phyloP scores from a whole-genome alignment of 2,113 vertebrate genomes.

The Chloropsis hardwickii region DNA sequence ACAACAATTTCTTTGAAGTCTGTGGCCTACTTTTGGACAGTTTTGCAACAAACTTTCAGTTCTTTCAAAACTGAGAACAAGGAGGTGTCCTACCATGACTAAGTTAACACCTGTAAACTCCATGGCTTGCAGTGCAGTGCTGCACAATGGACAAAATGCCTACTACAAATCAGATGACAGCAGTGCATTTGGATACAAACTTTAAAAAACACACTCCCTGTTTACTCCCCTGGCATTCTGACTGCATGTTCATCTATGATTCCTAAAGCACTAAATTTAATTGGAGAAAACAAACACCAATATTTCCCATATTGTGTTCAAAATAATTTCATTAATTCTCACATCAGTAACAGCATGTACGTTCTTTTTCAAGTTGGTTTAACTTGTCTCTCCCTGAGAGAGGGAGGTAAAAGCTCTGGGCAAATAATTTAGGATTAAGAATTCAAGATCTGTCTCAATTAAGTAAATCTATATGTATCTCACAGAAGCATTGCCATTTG shows the following conservation, averaged over 20 bases:
- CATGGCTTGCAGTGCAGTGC: neutral
- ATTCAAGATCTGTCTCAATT: neutral
- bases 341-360: neutral
- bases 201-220: neutral
- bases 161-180: neutral
- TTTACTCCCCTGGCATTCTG: neutral
- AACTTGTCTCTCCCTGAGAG: neutral
- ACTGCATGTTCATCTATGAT: neutral
- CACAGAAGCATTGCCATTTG: neutral
- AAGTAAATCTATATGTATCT: neutral
- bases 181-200: neutral
- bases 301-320: neutral
- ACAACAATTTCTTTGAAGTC: neutral
- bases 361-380: neutral
- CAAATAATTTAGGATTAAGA: neutral
- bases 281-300: neutral
- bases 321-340: conserved; percentile 18
- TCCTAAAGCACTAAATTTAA: neutral
- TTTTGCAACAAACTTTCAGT: neutral
- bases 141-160: neutral
- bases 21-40: neutral
- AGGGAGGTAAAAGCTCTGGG: neutral
- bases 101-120: neutral
- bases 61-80: neutral
- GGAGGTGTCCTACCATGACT: neutral